Percentiles rank a stretch among this genome's conserved stretches.
Conservation (phyloP, 2,797 vertebrate genomes). For the Pangasius macronema region DNA sequence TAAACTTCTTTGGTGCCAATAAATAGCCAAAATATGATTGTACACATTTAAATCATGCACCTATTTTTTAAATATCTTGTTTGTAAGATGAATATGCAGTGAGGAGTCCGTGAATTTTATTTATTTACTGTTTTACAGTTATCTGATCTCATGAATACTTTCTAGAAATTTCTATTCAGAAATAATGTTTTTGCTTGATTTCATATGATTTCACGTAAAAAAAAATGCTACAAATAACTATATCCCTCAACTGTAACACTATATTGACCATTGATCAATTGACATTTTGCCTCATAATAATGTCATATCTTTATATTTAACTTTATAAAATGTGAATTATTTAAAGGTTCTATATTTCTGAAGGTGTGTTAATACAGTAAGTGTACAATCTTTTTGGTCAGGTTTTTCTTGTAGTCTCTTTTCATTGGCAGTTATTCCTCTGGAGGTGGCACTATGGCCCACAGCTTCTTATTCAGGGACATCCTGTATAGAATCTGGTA, state of each 20-base stretch:
- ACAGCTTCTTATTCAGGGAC: constrained; percentile 85
- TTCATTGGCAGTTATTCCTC: constrained; percentile 40
- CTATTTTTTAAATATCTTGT: not conserved
- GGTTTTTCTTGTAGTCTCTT: constrained; percentile 12
- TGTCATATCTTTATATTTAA: not conserved
- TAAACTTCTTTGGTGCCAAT: not conserved
- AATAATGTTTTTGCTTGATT: not conserved
- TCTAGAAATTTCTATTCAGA: not conserved
- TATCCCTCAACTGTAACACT: not conserved
- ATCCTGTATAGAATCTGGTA: constrained; percentile 96
- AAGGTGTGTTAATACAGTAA: constrained; percentile 22
- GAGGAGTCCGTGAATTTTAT: not conserved
- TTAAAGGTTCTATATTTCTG: constrained; percentile 3
- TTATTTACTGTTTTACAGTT: constrained; percentile 7
- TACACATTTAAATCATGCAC: not conserved
- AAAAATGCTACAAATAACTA: not conserved
- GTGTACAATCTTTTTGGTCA: constrained; percentile 38
- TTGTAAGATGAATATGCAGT: not conserved
- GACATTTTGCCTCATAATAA: not conserved
- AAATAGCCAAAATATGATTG: not conserved
- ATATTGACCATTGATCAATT: not conserved
- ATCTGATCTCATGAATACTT: not conserved
- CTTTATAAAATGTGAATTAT: not conserved
- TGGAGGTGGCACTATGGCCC: constrained; percentile 63
- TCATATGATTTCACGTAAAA: not conserved